Percentiles rank a stretch among this genome's conserved stretches.
Conservation (phyloP, 2,888 invertebrate genomes). For the Drosophila diplacantha region DNA sequence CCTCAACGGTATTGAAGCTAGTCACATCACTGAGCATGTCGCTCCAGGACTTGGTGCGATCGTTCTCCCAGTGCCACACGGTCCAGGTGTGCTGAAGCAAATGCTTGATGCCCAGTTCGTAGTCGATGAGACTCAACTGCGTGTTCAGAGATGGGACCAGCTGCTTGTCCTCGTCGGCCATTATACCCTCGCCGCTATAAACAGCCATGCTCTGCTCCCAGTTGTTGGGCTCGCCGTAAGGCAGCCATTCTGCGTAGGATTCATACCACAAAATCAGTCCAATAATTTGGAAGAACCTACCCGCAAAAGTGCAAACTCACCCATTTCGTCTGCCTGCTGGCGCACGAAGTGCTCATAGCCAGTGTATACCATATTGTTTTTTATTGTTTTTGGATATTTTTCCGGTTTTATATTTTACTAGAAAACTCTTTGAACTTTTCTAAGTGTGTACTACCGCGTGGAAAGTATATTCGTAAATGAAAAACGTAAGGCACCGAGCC, state of each 20-base stretch:
- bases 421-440: slow-evolving; percentile 13
- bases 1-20: slow-evolving; percentile 96
- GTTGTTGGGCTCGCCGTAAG: slow-evolving; percentile 10
- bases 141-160: slow-evolving; percentile 51
- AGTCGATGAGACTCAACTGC: slow-evolving; percentile 60
- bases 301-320: background rate
- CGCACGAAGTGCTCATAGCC: slow-evolving; percentile 32
- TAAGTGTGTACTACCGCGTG: slow-evolving; percentile 26
- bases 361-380: slow-evolving; percentile 56
- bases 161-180: slow-evolving; percentile 32
- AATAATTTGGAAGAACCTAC: background rate
- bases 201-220: slow-evolving; percentile 21
- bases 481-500: background rate
- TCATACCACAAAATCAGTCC: too few species aligned
- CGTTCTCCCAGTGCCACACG: slow-evolving; percentile 97
- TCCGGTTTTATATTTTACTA: slow-evolving; percentile 18
- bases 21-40: slow-evolving; percentile 94
- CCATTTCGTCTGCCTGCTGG: slow-evolving; percentile 20
- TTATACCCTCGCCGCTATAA: slow-evolving; percentile 12
- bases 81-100: slow-evolving; percentile 97
- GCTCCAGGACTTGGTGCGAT: slow-evolving; percentile 89
- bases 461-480: slow-evolving; percentile 25
- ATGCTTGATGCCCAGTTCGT: slow-evolving; percentile 87
- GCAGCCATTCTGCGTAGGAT: slow-evolving; percentile 9
- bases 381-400: slow-evolving; percentile 10